phyloP scores from a whole-genome alignment of 2,888 invertebrate species.

The Drosophila ezoana region DNA sequence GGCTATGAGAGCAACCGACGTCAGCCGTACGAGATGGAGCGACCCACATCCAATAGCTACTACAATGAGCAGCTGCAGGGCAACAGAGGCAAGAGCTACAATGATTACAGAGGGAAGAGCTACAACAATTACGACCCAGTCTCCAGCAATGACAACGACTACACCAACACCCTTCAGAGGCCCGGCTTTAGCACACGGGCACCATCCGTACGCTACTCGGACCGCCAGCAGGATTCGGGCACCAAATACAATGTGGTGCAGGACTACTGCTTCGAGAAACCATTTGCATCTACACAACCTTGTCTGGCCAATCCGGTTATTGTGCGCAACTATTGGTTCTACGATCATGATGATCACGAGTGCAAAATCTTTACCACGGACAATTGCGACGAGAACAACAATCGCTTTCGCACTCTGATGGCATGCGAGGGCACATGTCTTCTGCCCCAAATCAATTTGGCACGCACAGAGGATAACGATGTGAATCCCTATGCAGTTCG shows the following conservation, averaged over 20 bases:
- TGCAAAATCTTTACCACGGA: constrained; percentile 81
- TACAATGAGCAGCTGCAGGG: constrained; percentile 53
- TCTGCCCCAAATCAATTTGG: constrained; percentile 56
- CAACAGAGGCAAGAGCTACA: constrained; percentile 9
- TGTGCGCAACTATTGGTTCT: constrained; percentile 78
- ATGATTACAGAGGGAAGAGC: background rate
- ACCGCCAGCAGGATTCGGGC: constrained; percentile 24
- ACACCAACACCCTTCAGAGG: constrained; percentile 20
- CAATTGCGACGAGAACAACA: constrained; percentile 76
- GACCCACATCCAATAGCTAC: constrained; percentile 40
- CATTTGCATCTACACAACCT: constrained; percentile 48
- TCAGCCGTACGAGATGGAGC: constrained; percentile 22
- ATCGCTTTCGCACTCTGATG: constrained; percentile 73
- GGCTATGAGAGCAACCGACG: constrained; percentile 21
- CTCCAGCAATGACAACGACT: constrained; percentile 15
- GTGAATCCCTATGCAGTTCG: constrained; percentile 21
- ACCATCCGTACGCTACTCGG: constrained; percentile 32
- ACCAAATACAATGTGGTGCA: constrained; percentile 66
- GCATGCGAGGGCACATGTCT: constrained; percentile 72
- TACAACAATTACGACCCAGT: constrained; percentile 7
- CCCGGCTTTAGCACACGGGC: constrained; percentile 39
- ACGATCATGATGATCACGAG: constrained; percentile 73
- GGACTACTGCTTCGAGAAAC: constrained; percentile 72
- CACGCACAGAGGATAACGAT: constrained; percentile 44
- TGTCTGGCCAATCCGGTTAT: constrained; percentile 63